A percentile compares a stretch with the other conserved stretches of the same genome.
phyloP scores from a whole-genome alignment of 2,888 invertebrate species.

The Megaustenia siamemsis region DNA sequence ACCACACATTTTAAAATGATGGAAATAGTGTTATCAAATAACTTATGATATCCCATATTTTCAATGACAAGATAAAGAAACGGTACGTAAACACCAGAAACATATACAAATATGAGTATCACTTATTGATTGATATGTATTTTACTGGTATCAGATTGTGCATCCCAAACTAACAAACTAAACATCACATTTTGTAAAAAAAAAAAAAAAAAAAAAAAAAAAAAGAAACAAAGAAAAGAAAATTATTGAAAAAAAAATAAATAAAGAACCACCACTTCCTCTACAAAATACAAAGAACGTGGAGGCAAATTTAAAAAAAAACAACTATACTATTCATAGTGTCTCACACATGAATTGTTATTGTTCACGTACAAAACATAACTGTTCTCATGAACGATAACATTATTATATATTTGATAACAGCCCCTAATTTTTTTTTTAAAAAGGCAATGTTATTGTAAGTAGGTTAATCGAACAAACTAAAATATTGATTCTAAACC shows the following conservation, averaged over 20 bases:
- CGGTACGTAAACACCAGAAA: not conserved
- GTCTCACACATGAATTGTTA: not conserved
- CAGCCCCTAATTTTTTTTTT: too few relatives aligned
- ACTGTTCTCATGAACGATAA: not conserved
- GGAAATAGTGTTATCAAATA: not conserved
- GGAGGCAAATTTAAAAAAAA: not conserved
- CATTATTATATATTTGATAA: too few relatives aligned
- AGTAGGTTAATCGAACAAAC: too few relatives aligned
- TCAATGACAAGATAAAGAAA: not conserved
- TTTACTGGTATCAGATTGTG: not conserved
- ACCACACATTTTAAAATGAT: not conserved
- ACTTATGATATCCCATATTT: not conserved
- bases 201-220: not conserved
- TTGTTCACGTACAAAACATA: too few relatives aligned
- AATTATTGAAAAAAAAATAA: not conserved
- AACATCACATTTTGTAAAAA: not conserved
- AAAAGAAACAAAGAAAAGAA: not conserved
- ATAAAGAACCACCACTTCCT: not conserved
- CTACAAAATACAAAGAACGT: not conserved
- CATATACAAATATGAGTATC: constrained; percentile 13
- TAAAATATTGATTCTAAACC: too few relatives aligned
- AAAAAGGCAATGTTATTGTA: too few relatives aligned
- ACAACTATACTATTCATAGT: not conserved
- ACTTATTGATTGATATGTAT: constrained; percentile 19
- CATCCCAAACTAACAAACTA: not conserved